Percentiles rank a stretch among this genome's conserved stretches.
phyloP scores from a whole-genome alignment of 2,113 vertebrate genomes.

The Odocoileus virginianus region DNA sequence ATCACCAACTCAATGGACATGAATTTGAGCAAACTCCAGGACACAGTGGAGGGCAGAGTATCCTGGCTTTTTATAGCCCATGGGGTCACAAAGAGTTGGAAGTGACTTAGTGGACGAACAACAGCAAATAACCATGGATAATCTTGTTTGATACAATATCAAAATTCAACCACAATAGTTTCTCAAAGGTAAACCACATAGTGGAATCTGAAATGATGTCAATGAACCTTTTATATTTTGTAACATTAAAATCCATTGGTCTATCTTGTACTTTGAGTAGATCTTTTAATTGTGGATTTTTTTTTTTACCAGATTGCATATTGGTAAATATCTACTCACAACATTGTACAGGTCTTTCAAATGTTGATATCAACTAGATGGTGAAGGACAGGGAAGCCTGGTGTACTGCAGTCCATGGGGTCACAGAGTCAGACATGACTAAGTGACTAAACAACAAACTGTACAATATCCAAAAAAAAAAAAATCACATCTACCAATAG shows the following conservation, averaged over 20 bases:
- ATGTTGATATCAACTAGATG: not conserved
- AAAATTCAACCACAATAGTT: not conserved
- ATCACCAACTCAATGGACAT: not conserved
- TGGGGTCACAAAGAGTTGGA: not conserved
- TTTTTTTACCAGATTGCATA: not conserved
- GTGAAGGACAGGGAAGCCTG: not conserved
- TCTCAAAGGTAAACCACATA: not conserved
- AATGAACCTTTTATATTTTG: not conserved
- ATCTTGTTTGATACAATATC: not conserved
- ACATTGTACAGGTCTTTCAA: not conserved
- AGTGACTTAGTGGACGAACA: not conserved
- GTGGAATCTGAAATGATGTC: not conserved
- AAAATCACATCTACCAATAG: not conserved
- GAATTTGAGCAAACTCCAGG: not conserved
- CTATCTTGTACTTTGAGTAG: not conserved
- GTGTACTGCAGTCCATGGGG: not conserved
- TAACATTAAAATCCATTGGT: not conserved
- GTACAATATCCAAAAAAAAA: not conserved
- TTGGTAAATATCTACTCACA: not conserved
- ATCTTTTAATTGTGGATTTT: not conserved
- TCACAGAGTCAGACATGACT: not conserved
- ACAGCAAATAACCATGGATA: not conserved
- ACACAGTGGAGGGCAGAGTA: not conserved
- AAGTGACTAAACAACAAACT: not conserved
- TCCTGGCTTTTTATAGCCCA: not conserved